Evolutionary conservation across 2,888 invertebrate genomes (phyloP).

Genomic region (Diadromus collaris): DNA sequence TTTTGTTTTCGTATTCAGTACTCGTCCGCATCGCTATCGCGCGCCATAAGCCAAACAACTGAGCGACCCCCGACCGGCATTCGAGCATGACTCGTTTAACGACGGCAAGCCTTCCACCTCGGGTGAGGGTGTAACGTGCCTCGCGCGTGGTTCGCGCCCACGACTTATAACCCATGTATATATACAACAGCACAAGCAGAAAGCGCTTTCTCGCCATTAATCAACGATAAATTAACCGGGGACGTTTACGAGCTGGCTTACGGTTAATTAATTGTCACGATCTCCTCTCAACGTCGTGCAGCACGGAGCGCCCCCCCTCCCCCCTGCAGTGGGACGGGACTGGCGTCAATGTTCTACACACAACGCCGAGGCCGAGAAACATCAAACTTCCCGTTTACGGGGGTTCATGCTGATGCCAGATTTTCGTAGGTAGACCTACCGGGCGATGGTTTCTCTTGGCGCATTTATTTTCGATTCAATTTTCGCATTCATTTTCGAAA

Average conservation of each 20-base stretch:
- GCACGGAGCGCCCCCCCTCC: slow-evolving; percentile 6
- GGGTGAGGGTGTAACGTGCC: background rate
- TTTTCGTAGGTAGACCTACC: background rate
- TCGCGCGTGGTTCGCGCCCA: slow-evolving; percentile 5
- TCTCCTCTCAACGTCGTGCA: slow-evolving; percentile 33
- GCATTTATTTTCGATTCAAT: slow-evolving; percentile 24
- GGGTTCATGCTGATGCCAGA: slow-evolving; percentile 21
- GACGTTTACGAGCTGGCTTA: slow-evolving; percentile 61
- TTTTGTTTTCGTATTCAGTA: slow-evolving; percentile 35
- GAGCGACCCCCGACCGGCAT: background rate
- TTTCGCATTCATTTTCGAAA: background rate
- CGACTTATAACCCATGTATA: slow-evolving; percentile 24
- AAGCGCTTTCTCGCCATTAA: slow-evolving; percentile 58
- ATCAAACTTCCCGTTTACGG: slow-evolving; percentile 15
- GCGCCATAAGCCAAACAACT: slow-evolving; percentile 33
- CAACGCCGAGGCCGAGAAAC: slow-evolving; percentile 10
- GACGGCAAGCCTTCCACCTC: background rate
- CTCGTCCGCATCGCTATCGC: slow-evolving; percentile 14
- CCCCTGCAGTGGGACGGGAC: slow-evolving; percentile 15
- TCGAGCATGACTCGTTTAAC: slow-evolving; percentile 40
- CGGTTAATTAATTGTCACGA: slow-evolving; percentile 63
- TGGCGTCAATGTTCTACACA: slow-evolving; percentile 26
- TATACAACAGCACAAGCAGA: slow-evolving; percentile 11
- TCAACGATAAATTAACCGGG: slow-evolving; percentile 64
- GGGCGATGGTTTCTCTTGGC: slow-evolving; percentile 1